Evolutionary conservation across 2,797 vertebrate genomes (phyloP), one percentile per base, ranked within the genome.

Genomic region (Tenualosa thibaudeaui): DNA sequence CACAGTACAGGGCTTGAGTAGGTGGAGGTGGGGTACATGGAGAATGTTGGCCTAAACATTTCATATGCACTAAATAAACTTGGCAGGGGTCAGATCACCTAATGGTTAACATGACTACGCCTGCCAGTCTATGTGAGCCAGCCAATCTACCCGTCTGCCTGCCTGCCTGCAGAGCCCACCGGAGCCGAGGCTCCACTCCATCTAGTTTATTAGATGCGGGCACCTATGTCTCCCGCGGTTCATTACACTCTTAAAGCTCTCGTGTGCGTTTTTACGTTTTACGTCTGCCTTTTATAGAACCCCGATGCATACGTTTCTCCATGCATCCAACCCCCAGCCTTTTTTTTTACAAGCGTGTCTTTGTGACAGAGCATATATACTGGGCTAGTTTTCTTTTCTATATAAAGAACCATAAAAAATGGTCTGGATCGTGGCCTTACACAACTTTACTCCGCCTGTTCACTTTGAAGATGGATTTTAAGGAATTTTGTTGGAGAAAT

Each of bases 61-160:
- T 60, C 56, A 60, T n/a, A n/a, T n/a, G 56, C 56, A 8, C 60
- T 65, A 26, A 65, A 65, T 26, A n/a, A 65, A 24, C 7, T 65
- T 65, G 60, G 60, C 60, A 65, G 60, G 54, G 60, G n/a, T 65
- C 60, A 65, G n/a, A 65, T 24, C 60, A 65, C 24, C 26, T 65
- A 65, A 65, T 65, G n/a, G 60, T 65, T 65, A 65, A n/a, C 60
- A 65, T 65, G 24, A 10, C 60, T 65, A 12, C 24, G n/a, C n/a
- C 5, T 62, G 22, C 60, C 60, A 5, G 15, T 17, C 56, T 60
- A 4, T 3, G 7, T 3, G 7, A 46, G 58, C 58, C 58, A 12
- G 9, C 62, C 60, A 24, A 6, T n/a, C 60, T 3, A 7, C 24
- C 31, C 31, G 31, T 31, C 60, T 65, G 24, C n/a, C 9, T 26